phyloP scores from a whole-genome alignment of 2,888 invertebrate genomes.

The Tachystola acroxantha region DNA sequence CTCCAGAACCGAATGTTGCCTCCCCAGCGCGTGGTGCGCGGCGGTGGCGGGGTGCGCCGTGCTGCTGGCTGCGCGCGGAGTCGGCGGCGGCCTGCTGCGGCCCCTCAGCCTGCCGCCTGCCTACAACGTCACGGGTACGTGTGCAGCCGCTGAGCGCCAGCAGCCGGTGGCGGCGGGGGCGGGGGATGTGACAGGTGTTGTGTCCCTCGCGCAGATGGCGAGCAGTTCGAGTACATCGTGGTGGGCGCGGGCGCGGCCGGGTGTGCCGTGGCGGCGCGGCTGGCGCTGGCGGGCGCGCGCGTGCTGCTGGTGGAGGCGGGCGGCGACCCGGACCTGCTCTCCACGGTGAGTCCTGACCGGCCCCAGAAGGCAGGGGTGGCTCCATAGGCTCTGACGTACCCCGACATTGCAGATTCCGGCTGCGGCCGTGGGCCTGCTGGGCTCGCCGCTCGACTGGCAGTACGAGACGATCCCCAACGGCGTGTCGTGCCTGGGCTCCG shows the following conservation, averaged over 20 bases:
- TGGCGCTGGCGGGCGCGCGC: constrained; percentile 34
- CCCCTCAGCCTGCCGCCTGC: too few species aligned
- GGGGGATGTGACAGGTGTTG: too few species aligned
- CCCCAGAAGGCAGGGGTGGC: background rate
- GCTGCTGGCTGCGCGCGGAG: too few species aligned
- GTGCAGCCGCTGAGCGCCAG: too few species aligned
- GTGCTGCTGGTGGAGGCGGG: constrained; percentile 54
- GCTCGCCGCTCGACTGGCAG: constrained; percentile 41
- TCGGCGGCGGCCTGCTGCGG: too few species aligned
- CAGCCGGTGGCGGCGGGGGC: too few species aligned
- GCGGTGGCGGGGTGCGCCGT: too few species aligned
- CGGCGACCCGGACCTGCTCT: constrained; percentile 25
- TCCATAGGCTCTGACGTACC: background rate
- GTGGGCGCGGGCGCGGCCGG: constrained; percentile 67
- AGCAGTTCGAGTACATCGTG: constrained; percentile 66
- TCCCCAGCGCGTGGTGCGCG: too few species aligned
- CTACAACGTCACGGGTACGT: too few species aligned
- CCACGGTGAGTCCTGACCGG: background rate
- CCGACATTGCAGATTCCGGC: constrained; percentile 39
- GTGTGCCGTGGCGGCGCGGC: constrained; percentile 37
- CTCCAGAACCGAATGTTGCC: too few species aligned
- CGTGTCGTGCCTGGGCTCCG: constrained; percentile 40
- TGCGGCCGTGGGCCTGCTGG: constrained; percentile 26
- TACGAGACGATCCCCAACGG: constrained; percentile 44
- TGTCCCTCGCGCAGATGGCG: constrained; percentile 38